Conservation (phyloP, 2,888 invertebrate species). For the Isotomurus palustris region DNA sequence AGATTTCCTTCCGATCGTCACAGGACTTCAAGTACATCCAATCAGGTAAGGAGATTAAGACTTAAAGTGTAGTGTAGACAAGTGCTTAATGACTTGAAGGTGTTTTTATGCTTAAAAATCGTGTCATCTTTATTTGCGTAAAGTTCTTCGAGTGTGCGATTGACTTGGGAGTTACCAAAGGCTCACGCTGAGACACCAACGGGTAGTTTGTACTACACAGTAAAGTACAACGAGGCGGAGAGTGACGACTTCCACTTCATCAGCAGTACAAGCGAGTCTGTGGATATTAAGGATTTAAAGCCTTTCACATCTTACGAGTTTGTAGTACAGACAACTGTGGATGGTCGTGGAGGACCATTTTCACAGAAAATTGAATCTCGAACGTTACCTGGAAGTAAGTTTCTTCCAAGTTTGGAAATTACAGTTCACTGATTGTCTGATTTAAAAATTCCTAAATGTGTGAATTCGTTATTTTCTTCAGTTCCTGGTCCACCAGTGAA, state of each 20-base stretch:
- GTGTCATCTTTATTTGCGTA: neutral
- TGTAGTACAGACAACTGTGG: conserved; percentile 30
- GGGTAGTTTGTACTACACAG: conserved; percentile 28
- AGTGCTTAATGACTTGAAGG: neutral
- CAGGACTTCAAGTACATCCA: conserved; percentile 35
- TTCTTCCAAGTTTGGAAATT: neutral
- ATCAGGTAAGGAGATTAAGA: conserved; percentile 16
- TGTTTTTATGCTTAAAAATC: neutral
- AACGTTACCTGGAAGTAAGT: conserved; percentile 37
- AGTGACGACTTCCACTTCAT: conserved; percentile 32
- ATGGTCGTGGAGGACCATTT: conserved; percentile 29
- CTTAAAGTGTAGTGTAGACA: neutral
- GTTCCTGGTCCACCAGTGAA: conserved; percentile 34
- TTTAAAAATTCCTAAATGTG: neutral
- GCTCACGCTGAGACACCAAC: conserved; percentile 23
- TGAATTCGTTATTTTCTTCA: conserved; percentile 7
- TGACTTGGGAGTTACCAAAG: conserved; percentile 37
- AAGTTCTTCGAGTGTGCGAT: conserved; percentile 33
- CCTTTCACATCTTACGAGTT: conserved; percentile 42
- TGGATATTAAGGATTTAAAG: conserved; percentile 33
- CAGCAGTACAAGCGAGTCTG: conserved; percentile 37
- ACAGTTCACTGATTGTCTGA: neutral
- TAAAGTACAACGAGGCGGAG: conserved; percentile 43
- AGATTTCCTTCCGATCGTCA: conserved; percentile 22
- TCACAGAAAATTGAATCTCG: conserved; percentile 44